Evolutionary conservation across 2,797 vertebrate species (phyloP).

Genomic region (Anabas testudineus): DNA sequence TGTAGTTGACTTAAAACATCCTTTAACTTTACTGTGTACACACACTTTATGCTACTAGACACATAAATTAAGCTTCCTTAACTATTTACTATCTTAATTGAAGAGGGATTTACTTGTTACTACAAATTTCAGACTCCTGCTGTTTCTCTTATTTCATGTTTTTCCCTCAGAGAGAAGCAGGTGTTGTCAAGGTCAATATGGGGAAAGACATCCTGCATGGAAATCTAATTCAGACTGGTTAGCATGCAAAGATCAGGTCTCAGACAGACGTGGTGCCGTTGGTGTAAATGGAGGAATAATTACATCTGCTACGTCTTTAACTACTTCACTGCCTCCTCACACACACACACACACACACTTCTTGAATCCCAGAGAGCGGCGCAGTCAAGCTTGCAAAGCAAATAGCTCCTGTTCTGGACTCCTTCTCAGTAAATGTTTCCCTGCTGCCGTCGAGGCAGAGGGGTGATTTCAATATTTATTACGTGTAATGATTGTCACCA

Average conservation of each 20-base stretch:
- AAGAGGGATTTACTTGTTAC: background rate
- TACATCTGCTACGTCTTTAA: conserved; percentile 38
- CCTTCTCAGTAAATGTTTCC: conserved; percentile 55
- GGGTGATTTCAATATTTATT: conserved; percentile 68
- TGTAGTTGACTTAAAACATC: no score
- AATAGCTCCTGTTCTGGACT: conserved; percentile 41
- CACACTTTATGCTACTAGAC: no score
- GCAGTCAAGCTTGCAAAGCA: conserved; percentile 59
- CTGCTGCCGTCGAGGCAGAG: conserved; percentile 24
- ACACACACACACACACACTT: conserved; percentile 19
- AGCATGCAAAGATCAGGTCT: conserved; percentile 21
- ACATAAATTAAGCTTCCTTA: no score
- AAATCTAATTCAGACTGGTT: conserved; percentile 45
- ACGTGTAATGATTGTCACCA: conserved; percentile 56
- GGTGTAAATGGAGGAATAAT: conserved; percentile 42
- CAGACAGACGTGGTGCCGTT: conserved; percentile 29
- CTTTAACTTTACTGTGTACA: no score
- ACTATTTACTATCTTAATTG: no score
- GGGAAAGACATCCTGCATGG: conserved; percentile 6
- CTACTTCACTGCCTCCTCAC: conserved; percentile 10
- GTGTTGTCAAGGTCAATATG: conserved; percentile 42
- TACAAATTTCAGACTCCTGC: background rate
- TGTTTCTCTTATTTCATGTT: background rate
- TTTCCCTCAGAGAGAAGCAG: conserved; percentile 13
- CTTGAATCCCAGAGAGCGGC: conserved; percentile 20